These are phyloP conservation scores for Stenotaenia linearis DNA, from an alignment of 2,888 invertebrate species.

Conservation along the genomic window DNA sequence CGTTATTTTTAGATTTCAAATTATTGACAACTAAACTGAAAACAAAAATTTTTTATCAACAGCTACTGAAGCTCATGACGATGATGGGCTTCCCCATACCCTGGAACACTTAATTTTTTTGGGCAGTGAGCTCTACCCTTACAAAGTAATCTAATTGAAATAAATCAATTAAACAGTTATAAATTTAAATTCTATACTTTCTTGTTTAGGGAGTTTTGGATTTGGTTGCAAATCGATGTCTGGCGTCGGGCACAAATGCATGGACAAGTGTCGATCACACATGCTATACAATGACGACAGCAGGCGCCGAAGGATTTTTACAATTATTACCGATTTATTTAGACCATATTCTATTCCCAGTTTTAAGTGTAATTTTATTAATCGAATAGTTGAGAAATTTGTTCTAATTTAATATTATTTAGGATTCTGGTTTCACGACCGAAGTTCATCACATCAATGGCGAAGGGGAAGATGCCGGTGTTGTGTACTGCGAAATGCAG, in stretches of 20 bases:
- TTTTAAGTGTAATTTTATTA: conserved; percentile 58
- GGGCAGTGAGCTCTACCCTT: conserved; percentile 83
- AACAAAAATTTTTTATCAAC: conserved; percentile 37
- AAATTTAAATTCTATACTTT: no score
- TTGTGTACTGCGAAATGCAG: conserved; percentile 95
- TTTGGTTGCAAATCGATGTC: conserved; percentile 77
- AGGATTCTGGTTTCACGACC: conserved; percentile 75
- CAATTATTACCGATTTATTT: conserved; percentile 83
- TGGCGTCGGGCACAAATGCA: conserved; percentile 88
- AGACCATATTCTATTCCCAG: conserved; percentile 81
- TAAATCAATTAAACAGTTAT: no score
- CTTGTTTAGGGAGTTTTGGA: conserved; percentile 72
- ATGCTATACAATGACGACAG: conserved; percentile 81
- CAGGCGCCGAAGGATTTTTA: conserved; percentile 78
- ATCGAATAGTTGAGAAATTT: no score
- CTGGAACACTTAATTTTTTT: conserved; percentile 86
- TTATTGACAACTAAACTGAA: neutral
- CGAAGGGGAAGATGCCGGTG: conserved; percentile 82
- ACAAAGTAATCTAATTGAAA: no score
- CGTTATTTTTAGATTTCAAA: no score
- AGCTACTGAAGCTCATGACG: conserved; percentile 87
- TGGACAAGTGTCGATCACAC: conserved; percentile 79
- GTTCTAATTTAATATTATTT: conserved; percentile 36
- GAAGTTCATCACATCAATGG: conserved; percentile 89
- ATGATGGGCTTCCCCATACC: conserved; percentile 88